Percentiles rank a stretch among this genome's conserved stretches.
phyloP scores from a whole-genome alignment of 2,888 invertebrate species.

The Stenchaetothrips biformis region DNA sequence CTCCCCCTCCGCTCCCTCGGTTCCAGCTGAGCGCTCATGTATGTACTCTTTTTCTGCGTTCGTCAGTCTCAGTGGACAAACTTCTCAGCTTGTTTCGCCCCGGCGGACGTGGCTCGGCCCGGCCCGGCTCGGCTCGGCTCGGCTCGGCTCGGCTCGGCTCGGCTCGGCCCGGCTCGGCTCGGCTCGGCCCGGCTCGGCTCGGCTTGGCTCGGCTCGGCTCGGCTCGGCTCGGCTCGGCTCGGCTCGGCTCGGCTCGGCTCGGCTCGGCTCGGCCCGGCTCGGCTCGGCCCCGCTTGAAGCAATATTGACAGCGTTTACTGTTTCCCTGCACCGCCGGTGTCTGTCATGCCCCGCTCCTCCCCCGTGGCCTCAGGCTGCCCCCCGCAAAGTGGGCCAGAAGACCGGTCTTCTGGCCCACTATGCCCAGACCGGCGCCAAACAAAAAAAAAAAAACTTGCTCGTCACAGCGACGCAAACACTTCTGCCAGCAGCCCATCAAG shows the following conservation, averaged over 20 bases:
- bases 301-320: constrained; percentile 22
- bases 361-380: not conserved
- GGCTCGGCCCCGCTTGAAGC: not conserved
- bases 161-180: not conserved
- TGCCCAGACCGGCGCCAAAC: no score
- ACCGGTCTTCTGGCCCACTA: no score
- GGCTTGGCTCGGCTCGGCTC: no score
- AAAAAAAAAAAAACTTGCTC: constrained; percentile 5
- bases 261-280: not conserved
- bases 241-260: not conserved
- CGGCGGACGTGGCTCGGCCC: not conserved
- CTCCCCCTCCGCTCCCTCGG: no score
- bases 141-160: not conserved
- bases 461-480: not conserved
- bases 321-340: constrained; percentile 2
- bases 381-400: no score
- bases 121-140: not conserved
- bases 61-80: no score
- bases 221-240: not conserved
- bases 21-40: no score
- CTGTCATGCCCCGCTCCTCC: not conserved
- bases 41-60: no score
- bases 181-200: no score
- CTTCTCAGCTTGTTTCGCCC: not conserved
- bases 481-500: no score